phyloP scores from a whole-genome alignment of 2,113 vertebrate genomes.

The Xenopus laevis region DNA sequence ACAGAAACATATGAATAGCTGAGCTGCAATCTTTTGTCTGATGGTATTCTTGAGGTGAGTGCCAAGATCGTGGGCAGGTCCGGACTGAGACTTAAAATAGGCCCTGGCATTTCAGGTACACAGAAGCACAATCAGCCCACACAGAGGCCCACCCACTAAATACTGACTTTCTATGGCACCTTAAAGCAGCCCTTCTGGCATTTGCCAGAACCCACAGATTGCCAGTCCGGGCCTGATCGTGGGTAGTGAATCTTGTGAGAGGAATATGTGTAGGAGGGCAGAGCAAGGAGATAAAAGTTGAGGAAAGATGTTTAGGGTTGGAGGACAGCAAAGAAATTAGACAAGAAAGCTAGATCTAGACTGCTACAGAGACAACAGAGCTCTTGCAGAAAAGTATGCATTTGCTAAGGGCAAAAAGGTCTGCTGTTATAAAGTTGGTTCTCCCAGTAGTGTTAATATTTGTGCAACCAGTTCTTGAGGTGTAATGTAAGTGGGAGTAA shows the following conservation, averaged over 20 bases:
- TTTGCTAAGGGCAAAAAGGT: background rate
- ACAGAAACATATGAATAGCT: background rate
- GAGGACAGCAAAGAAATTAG: background rate
- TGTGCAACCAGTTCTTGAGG: background rate
- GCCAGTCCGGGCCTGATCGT: too few species aligned
- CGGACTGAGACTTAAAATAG: too few species aligned
- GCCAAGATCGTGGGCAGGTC: slow-evolving; percentile 1
- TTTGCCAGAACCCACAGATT: too few species aligned
- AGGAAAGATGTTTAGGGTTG: background rate
- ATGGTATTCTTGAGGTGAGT: background rate
- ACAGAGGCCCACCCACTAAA: too few species aligned
- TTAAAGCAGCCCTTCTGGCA: too few species aligned
- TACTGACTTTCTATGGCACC: too few species aligned
- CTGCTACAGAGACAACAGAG: background rate
- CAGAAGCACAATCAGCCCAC: too few species aligned
- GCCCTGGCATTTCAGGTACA: too few species aligned
- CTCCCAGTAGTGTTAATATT: too few species aligned
- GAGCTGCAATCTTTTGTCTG: background rate
- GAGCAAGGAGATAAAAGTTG: background rate
- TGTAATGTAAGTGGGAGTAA: background rate
- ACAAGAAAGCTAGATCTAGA: background rate
- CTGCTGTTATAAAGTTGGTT: background rate
- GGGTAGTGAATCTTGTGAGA: background rate
- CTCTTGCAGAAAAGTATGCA: background rate
- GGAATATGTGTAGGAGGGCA: slow-evolving; percentile 2